Conservation (phyloP, 2,113 vertebrate species). For the Apteryx owenii region DNA sequence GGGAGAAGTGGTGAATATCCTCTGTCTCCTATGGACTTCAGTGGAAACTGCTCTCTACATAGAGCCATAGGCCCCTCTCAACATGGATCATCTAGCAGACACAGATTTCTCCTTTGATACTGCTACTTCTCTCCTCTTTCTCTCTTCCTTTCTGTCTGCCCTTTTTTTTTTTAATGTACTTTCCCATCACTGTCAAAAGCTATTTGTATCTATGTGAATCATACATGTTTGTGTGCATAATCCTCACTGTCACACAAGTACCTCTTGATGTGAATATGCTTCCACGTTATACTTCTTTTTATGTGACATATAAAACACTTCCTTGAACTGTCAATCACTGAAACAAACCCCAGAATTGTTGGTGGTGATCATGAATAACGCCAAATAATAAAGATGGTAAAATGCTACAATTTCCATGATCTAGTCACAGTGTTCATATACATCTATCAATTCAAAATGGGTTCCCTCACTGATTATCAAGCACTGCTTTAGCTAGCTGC, state of each 20-base stretch:
- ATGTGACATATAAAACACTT: neutral
- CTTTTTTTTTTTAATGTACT: neutral
- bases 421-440: neutral
- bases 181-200: neutral
- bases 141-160: neutral
- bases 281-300: neutral
- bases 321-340: neutral
- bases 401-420: fast-evolving
- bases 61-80: neutral
- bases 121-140: neutral
- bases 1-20: neutral
- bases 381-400: neutral
- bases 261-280: neutral
- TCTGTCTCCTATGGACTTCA: neutral
- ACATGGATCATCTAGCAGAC: neutral
- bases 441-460: neutral
- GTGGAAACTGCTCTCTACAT: neutral
- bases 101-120: neutral
- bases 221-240: neutral
- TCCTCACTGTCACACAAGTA: neutral
- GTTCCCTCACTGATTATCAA: neutral
- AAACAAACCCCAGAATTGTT: neutral
- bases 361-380: neutral
- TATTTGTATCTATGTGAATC: neutral
- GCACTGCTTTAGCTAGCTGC: neutral